Conservation (phyloP, 1,140 invertebrate species). For the Euura saliciscinereae region DNA sequence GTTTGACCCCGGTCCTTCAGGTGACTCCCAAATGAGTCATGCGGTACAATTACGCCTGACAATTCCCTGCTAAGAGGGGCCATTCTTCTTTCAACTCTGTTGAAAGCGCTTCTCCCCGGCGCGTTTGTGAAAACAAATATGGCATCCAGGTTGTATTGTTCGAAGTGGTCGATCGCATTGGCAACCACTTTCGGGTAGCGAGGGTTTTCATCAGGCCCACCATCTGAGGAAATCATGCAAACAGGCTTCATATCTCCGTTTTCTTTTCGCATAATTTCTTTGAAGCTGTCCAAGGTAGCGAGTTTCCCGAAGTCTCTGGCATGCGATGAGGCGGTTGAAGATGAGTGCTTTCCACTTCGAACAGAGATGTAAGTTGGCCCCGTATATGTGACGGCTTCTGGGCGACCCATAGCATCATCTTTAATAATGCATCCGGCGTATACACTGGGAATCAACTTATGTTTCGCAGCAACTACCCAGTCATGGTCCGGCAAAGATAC, state of each 20-base stretch:
- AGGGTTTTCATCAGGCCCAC: conserved; percentile 53
- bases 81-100: conserved; percentile 39
- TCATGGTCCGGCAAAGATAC: conserved; percentile 55
- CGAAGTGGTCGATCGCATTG: conserved; percentile 30
- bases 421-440: conserved; percentile 40
- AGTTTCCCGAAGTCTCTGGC: conserved; percentile 34
- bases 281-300: conserved; percentile 32
- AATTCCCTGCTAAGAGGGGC: conserved; percentile 49
- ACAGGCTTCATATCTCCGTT: conserved; percentile 46
- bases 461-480: conserved; percentile 47
- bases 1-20: conserved; percentile 42
- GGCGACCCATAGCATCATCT: conserved; percentile 33
- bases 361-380: conserved; percentile 51
- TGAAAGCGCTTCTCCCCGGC: conserved; percentile 47
- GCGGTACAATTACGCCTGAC: conserved; percentile 43
- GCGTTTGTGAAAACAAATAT: conserved; percentile 53
- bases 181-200: conserved; percentile 8
- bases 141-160: conserved; percentile 44
- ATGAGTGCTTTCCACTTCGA: conserved; percentile 40
- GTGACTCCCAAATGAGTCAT: conserved; percentile 50
- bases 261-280: conserved; percentile 29
- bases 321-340: conserved; percentile 40
- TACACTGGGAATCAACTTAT: conserved; percentile 48
- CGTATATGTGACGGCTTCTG: conserved; percentile 44
- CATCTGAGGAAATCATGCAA: conserved; percentile 47